Conservation (phyloP, 1,140 invertebrate genomes). For the Drosophila yakuba region DNA sequence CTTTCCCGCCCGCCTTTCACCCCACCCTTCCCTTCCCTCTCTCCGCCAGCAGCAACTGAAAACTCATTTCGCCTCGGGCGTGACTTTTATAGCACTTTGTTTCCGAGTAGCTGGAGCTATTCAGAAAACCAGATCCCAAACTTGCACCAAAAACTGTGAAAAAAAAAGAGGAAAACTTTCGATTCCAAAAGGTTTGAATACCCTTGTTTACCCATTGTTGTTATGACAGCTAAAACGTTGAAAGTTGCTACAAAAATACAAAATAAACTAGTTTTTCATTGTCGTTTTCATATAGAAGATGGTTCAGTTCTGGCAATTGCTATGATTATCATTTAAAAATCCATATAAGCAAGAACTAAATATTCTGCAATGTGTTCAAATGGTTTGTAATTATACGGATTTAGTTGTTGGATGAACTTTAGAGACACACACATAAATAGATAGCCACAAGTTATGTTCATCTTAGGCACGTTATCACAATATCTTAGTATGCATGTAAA, state of each 20-base stretch:
- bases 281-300: not conserved
- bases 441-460: not conserved
- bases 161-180: constrained; percentile 20
- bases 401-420: no score
- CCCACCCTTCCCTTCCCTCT: not conserved
- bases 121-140: constrained; percentile 40
- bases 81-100: constrained; percentile 82
- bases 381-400: no score
- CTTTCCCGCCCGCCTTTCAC: constrained; percentile 4
- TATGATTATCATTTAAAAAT: no score
- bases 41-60: constrained; percentile 42
- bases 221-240: constrained; percentile 13
- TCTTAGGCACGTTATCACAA: not conserved
- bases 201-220: constrained; percentile 12
- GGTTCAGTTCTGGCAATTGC: no score
- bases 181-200: constrained; percentile 28
- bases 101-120: constrained; percentile 34
- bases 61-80: constrained; percentile 80
- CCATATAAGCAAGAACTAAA: no score
- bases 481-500: not conserved
- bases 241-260: no score
- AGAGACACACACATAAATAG: no score
- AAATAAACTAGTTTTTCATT: not conserved
- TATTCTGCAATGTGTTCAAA: no score
- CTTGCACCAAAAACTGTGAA: constrained; percentile 11